Evolutionary conservation across 2,888 invertebrate genomes (phyloP), one percentile per base, ranked within the genome.

Genomic region (Tridacna crocea): DNA sequence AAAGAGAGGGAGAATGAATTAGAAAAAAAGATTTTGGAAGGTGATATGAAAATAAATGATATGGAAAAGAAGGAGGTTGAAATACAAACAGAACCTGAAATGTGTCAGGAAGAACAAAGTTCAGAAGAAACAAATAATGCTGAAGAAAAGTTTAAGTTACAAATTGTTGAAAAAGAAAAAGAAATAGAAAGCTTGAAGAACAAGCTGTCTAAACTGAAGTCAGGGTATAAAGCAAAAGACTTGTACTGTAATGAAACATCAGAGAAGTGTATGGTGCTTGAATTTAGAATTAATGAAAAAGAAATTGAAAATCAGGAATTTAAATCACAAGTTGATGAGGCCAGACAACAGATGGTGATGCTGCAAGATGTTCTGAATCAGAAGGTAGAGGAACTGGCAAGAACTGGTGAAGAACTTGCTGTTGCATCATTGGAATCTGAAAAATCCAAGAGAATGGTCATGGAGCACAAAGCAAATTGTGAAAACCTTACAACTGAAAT

Each of bases 1-100:
- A 94, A 96, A n/a, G 89, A 89, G 68, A 72, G 88, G 27, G 83
- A 88, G 78, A 87, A 79, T 24, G 76, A 90, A 26, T 26, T 26
- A 26, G 65, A 65, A 24, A 65, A 65, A 27, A 60, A 60, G n/a
- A 10, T 55, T 19, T 74, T 91, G 65, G 80, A 87, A 68, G 81
- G 87, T n/a, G 89, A 90, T 87, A 73, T 91, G 1, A 87, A 87
- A 46, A 80, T 87, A 60, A 85, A 88, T n/a, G 84, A 88, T 0
- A 75, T 89, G n/a, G 76, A 88, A 58, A 70, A 68, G 0, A 88
- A 87, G 48, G 87, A 88, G 26, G 74, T 68, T 24, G 84, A 85
- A 74, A 63, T 84, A 15, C 72, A 84, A 58, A 61, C 78, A 17
- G 47, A 17, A 11, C 17, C 17, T 24, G 65, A 65, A 26, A 26